Evolutionary conservation across 1,140 invertebrate genomes (phyloP).

Genomic region (Plodia interpunctella): DNA sequence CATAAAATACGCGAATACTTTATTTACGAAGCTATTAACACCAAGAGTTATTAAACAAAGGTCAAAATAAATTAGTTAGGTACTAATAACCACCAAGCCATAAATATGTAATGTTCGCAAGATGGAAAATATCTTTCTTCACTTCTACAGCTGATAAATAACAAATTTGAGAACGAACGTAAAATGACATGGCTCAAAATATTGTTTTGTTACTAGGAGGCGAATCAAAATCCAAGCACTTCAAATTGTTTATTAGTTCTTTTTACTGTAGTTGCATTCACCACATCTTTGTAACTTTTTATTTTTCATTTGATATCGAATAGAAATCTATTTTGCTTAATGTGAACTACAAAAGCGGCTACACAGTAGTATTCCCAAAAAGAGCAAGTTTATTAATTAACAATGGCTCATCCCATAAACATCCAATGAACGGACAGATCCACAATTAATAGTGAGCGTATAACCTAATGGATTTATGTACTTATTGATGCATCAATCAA

Average conservation of each 20-base stretch:
- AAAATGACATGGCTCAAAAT: too few relatives aligned
- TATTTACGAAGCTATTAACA: not conserved
- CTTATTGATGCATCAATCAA: conserved; percentile 73
- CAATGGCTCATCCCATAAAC: conserved; percentile 7
- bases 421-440: conserved; percentile 32
- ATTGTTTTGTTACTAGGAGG: too few relatives aligned
- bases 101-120: not conserved
- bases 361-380: conserved; percentile 1
- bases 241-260: too few relatives aligned
- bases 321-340: too few relatives aligned
- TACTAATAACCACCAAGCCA: not conserved
- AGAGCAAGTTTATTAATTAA: conserved; percentile 9
- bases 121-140: too few relatives aligned
- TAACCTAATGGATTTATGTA: conserved; percentile 68
- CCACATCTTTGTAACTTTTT: too few relatives aligned
- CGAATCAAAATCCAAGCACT: too few relatives aligned
- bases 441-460: conserved; percentile 62
- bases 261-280: too few relatives aligned
- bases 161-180: too few relatives aligned
- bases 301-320: too few relatives aligned
- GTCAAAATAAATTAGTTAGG: not conserved
- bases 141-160: too few relatives aligned
- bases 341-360: not conserved
- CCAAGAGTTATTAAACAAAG: not conserved
- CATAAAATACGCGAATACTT: not conserved